phyloP scores from a whole-genome alignment of 2,113 vertebrate genomes.

The Orcinus orca region DNA sequence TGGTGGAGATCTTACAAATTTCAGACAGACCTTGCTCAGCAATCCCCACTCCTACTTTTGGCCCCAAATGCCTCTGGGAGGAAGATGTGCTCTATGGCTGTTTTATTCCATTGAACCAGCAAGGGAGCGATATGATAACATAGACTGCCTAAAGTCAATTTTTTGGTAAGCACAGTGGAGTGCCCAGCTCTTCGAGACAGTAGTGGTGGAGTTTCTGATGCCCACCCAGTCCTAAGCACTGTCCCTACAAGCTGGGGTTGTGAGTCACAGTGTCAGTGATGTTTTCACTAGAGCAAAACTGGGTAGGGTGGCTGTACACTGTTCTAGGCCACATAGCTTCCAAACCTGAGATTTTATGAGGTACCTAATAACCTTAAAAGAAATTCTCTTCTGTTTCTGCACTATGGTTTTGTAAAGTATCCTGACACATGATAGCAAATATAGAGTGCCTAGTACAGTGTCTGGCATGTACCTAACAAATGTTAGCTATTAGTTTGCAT shows the following conservation, averaged over 20 bases:
- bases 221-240: background rate
- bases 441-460: background rate
- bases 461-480: background rate
- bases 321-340: background rate
- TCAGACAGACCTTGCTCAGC: background rate
- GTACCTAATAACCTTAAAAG: background rate
- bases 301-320: background rate
- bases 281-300: background rate
- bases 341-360: background rate
- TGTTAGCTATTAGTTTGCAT: background rate
- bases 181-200: background rate
- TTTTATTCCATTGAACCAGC: background rate
- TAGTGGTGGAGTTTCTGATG: background rate
- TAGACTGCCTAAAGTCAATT: background rate
- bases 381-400: background rate
- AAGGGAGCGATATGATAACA: background rate
- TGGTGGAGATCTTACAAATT: background rate
- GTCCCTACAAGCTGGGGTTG: background rate
- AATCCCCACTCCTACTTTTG: background rate
- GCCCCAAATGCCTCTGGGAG: background rate
- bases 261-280: background rate
- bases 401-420: conserved; percentile 2
- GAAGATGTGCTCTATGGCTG: background rate
- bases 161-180: background rate
- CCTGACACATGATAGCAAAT: background rate